Evolutionary conservation across 2,888 invertebrate genomes (phyloP), one percentile per base, ranked within the genome.

Genomic region (Rambutsinella grinnellia): DNA sequence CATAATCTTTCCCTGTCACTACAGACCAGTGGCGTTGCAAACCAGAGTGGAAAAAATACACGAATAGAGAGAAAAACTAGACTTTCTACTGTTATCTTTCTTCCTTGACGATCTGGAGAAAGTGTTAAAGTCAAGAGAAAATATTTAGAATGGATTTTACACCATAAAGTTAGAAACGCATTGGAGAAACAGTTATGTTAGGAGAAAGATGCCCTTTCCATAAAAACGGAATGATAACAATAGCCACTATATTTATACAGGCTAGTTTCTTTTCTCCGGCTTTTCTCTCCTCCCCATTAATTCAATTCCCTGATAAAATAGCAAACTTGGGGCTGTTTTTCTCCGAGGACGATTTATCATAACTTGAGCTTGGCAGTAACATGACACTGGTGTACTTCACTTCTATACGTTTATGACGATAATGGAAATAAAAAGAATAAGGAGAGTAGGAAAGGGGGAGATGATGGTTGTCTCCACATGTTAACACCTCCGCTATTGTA

Each of bases 231-330:
- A 36, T 36, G 36, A 36, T 36, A 36, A 36, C 36, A 36, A 36
- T 13, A 13, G 36, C 36, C 13, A 36, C 36, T 13, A 36, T 36
- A 36, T 36, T 36, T 36, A 8, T 36, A 36, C 13, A 36, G 36
- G 36, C 36, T 13, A 36, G 36, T 36, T 36, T 13, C n/a, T n/a
- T n/a, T n/a, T 36, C 6, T 36, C 36, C 13, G 6, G 36, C 36
- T 36, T 36, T 28, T 24, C 72, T 74, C 53, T 70, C 69, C 23
- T 68, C 63, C 62, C 69, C 69, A 76, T 76, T 76, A 76, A 76
- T 76, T 76, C 76, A 76, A 76, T 76, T 76, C 76, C 27, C 60
- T 76, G 76, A 76, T 76, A 76, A 70, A 76, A 60, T 44, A 66
- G 66, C 58, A 76, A 76, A 76, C 58, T 49, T 72, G 51, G 62